Base-by-base conservation (phyloP, 2,797 vertebrate genomes). In the Eulemur coronatus region DNA sequence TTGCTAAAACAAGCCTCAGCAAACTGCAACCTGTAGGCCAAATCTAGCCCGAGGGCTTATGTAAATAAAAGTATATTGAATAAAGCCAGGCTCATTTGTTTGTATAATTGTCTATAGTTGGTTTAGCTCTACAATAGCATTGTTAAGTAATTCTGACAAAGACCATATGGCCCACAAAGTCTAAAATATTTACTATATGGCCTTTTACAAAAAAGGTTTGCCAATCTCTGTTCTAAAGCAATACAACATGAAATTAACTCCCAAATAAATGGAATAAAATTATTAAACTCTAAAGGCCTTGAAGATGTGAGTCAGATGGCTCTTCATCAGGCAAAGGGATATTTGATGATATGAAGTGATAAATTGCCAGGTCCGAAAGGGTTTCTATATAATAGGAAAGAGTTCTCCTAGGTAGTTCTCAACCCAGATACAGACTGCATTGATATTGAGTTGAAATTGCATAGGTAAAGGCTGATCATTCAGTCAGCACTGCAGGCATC, bases 21-120 rank as follows among this genome's bases (percentile, higher is more conserved):
- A 81, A 86, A 70, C 61, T 76, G 67, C 48, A 86, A 84, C 55
- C 55, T 46, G 4, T 67, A 43, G 41, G 43, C 70, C 43, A 84
- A 94, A 87, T 76, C 79, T 89, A 82, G 43, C 33, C 70, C 75
- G 59, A 26, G 33, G 43, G 69, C 69, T 76, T 87, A 38, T 76
- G 17, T 80, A 87, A 97, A 86, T 87, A 80, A 52, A 92, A 87
- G 59, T 87, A 48, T 78, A 43, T 3, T 96, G 90, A 84, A 59
- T 28, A 20, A 2, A 80, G 84, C 46, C 92, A 92, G 18, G 28
- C 46, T 84, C n/a, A 61, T 96, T 93, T 94, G 75, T 97, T 97
- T 93, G 35, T 84, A 76, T 84, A 87, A 91, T 18, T 84, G 75
- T 84, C 89, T 48, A 26, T 65, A 59, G 88, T 84, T 80, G 69